Base-by-base conservation (phyloP, 2,888 invertebrate species). In the Sphaerophoria rueppellii region DNA sequence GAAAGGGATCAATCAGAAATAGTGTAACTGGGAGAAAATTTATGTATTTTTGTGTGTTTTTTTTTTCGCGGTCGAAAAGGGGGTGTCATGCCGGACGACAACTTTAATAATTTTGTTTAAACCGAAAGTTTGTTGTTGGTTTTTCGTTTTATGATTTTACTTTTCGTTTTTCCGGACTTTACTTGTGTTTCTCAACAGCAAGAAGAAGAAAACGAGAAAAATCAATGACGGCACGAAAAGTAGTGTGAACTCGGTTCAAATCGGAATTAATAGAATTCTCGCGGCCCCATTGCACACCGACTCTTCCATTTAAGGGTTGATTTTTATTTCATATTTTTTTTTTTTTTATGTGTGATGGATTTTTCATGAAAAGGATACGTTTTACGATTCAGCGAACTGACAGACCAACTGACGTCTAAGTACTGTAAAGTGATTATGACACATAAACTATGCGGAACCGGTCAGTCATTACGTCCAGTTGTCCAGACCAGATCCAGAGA, bases 361-460 rank as follows among this genome's bases (percentile, higher is more conserved):
- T 54, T 52, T 52, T 3, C 43, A 12, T 52, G 54, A 67, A 52
- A 14, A 35, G 67, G 40, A 24, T 54, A 67, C 54, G 40, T 67
- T 32, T 24, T 32, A 40, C 12, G 14, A 37, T 46, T 4, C 32
- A 24, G 16, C 14, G 50, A 24, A 24, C 24, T 11, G 2, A 43
- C 52, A 14, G 43, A 61, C 11, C 58, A 37, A 69, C 14, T 54
- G 37, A 6, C 52, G n/a, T 24, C 67, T 52, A 40, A 61, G 61
- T 37, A 48, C 46, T 40, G 46, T 61, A 46, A 43, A 58, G 60
- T 74, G 55, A 74, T 40, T 76, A 76, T 81, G 76, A 81, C 81
- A 81, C 76, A 75, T 67, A 69, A 80, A 80, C 73, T 80, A 54
- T 69, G 69, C 73, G 82, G 78, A 55, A 75, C 71, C 79, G 83